phyloP scores from a whole-genome alignment of 2,888 invertebrate genomes.

The Cephus runcator region DNA sequence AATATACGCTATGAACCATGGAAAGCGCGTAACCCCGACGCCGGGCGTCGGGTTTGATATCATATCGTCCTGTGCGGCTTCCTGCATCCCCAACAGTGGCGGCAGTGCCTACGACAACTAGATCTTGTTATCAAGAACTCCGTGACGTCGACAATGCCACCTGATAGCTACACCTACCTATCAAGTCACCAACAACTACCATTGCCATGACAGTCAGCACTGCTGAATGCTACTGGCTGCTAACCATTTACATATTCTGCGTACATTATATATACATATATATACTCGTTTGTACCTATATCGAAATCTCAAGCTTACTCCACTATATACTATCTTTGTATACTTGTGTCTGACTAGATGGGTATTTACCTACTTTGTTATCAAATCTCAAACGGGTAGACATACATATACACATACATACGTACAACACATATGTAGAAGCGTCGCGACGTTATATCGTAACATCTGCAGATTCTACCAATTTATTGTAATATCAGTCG shows the following conservation, averaged over 20 bases:
- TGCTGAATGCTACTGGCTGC: neutral
- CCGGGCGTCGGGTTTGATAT: neutral
- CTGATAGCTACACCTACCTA: neutral
- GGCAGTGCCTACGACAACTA: neutral
- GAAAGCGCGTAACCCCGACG: neutral
- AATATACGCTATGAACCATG: conserved; percentile 26
- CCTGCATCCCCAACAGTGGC: neutral
- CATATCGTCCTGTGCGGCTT: neutral
- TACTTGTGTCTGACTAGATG: neutral
- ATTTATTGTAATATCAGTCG: neutral
- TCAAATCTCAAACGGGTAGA: neutral
- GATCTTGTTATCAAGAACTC: neutral
- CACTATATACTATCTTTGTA: neutral
- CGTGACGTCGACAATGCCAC: neutral
- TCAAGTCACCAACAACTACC: neutral
- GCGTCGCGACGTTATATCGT: neutral
- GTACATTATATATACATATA: neutral
- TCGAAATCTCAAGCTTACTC: neutral
- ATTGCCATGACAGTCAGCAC: neutral
- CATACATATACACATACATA: too few species aligned
- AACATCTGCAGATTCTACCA: neutral
- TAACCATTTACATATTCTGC: neutral
- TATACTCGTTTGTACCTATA: neutral
- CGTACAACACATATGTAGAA: neutral
- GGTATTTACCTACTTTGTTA: neutral